phyloP scores from a whole-genome alignment of 1,140 invertebrate species.

The Pseudomyrmex dendroicus region DNA sequence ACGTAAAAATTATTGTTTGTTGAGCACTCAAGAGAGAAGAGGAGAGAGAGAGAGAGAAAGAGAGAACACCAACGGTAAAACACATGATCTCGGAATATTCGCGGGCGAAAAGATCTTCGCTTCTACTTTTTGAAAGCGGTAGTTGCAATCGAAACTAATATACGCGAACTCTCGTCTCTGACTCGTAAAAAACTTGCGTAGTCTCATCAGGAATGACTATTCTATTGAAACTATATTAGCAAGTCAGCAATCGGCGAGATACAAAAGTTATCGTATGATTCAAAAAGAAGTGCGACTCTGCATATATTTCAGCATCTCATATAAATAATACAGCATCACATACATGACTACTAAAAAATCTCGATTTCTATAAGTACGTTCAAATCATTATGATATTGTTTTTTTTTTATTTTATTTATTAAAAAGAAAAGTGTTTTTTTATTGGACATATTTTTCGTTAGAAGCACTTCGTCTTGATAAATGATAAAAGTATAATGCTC shows the following conservation, averaged over 20 bases:
- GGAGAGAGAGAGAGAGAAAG: not conserved
- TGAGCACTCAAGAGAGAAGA: not conserved
- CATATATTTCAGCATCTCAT: not conserved
- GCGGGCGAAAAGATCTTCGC: not conserved
- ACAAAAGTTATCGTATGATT: not conserved
- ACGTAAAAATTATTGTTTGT: conserved; percentile 42
- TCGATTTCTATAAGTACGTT: too few relatives aligned
- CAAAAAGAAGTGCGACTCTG: not conserved
- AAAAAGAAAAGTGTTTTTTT: not conserved
- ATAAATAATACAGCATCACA: not conserved
- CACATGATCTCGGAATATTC: conserved; percentile 21
- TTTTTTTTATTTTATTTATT: too few relatives aligned
- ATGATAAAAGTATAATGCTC: not conserved
- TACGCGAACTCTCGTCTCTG: not conserved
- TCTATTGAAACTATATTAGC: conserved; percentile 24
- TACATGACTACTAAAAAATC: not conserved
- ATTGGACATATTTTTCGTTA: not conserved
- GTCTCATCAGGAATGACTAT: conserved; percentile 16
- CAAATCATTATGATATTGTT: too few relatives aligned
- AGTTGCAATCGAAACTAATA: not conserved
- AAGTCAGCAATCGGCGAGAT: conserved; percentile 13
- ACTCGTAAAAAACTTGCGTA: not conserved
- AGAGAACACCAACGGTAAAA: not conserved
- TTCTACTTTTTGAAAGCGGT: not conserved
- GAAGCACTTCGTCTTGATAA: not conserved